Base-by-base conservation (phyloP, 2,888 invertebrate species). In the Hylaea fasciaria region DNA sequence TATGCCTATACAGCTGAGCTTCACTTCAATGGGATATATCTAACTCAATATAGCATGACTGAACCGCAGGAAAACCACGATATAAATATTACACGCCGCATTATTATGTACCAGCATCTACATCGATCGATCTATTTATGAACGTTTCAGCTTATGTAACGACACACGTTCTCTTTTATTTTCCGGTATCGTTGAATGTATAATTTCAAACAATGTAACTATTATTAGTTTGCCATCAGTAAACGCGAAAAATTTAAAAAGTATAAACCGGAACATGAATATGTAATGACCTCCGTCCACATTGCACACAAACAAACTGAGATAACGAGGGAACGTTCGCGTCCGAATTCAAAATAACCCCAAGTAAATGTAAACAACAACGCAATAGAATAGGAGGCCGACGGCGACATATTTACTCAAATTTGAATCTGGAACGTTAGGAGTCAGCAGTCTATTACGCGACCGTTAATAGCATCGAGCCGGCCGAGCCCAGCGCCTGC, bases 391-490 rank as follows among this genome's bases (percentile, higher is more conserved):
- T 82, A 83, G 79, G 79, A 82, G 78, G 72, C 71, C 75, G 78
- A 73, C 78, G 74, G 76, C 79, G 81, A 85, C 83, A 84, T 86
- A 86, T 87, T 87, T 85, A 84, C 86, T 85, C 81, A 86, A 88
- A 87, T 88, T 87, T 86, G 82, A 87, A 86, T 87, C 81, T 79
- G 81, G 85, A 73, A 84, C 86, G 84, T 85, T 86, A 84, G 81
- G 80, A 86, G 82, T 83, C 80, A 82, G 81, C 79, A 82, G 82
- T 85, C 79, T 82, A 85, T 85, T 87, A 88, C 85, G 87, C 87
- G 87, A 86, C 85, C 82, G 84, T 87, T 91, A 89, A 91, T 86
- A 82, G 85, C 81, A 80, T 86, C 85, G 50, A 51, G 51, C 46
- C 51, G 49, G 53, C 49, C 40, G 40, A 55, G 60, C 50, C 46